Conservation (phyloP, 2,888 invertebrate species). For the Alentia gelatinosa region DNA sequence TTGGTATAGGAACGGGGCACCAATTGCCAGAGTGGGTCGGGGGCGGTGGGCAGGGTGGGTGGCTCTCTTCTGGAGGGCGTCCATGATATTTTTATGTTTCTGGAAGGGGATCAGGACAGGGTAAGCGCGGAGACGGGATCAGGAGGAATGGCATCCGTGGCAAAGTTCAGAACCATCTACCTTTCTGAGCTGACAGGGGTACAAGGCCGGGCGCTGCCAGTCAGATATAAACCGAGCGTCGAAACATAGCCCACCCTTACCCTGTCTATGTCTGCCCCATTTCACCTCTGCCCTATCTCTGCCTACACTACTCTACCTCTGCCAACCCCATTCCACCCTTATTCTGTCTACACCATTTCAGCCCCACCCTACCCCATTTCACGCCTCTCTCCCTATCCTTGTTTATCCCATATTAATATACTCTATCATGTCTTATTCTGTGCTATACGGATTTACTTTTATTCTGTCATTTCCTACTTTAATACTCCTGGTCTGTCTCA, state of each 20-base stretch:
- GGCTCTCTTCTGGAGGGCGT: not conserved
- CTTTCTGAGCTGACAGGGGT: not conserved
- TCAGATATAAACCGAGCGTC: not conserved
- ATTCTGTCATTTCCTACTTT: no score
- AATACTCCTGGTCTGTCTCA: no score
- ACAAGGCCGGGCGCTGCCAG: not conserved
- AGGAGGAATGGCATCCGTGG: not conserved
- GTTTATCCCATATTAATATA: not conserved
- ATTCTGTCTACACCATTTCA: not conserved
- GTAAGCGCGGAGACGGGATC: not conserved
- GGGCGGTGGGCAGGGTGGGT: not conserved
- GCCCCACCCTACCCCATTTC: not conserved
- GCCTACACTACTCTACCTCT: not conserved
- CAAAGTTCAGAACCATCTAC: constrained; percentile 3
- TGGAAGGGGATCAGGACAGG: not conserved
- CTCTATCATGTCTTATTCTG: not conserved
- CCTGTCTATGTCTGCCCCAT: no score
- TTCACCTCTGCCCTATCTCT: not conserved
- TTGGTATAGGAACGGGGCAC: no score
- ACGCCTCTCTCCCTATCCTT: not conserved
- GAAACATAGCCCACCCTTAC: no score
- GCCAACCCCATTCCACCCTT: not conserved
- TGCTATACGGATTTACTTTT: no score
- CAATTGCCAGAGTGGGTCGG: not conserved
- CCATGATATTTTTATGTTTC: not conserved